phyloP scores from a whole-genome alignment of 2,888 invertebrate genomes.

The Drosophila mercatorum region DNA sequence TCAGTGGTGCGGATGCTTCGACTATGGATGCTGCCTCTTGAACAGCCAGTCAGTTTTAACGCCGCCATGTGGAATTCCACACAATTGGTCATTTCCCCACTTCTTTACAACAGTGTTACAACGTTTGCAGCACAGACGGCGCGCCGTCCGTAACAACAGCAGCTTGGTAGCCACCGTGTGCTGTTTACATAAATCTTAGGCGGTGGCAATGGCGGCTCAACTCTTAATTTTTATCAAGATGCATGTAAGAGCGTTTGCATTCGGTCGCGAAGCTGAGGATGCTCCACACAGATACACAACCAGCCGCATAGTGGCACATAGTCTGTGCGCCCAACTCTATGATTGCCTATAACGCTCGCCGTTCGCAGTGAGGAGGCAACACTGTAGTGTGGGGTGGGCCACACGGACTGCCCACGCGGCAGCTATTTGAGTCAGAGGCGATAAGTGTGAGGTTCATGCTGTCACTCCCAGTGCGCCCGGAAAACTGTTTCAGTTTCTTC shows the following conservation, averaged over 20 bases:
- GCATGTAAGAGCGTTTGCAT: constrained; percentile 43
- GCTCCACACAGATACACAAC: constrained; percentile 24
- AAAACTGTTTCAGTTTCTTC: constrained; percentile 39
- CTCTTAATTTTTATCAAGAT: constrained; percentile 59
- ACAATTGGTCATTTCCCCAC: constrained; percentile 59
- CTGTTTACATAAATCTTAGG: constrained; percentile 61
- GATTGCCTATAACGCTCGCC: constrained; percentile 28
- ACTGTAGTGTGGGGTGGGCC: constrained; percentile 32
- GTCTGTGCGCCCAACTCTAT: constrained; percentile 16
- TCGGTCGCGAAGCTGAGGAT: constrained; percentile 21
- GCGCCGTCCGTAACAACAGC: constrained; percentile 25
- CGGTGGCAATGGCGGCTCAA: constrained; percentile 25
- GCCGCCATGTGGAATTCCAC: constrained; percentile 63
- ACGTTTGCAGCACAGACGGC: constrained; percentile 36
- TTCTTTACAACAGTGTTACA: constrained; percentile 36
- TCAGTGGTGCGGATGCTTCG: constrained; percentile 34
- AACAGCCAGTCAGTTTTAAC: constrained; percentile 49
- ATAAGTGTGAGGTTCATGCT: constrained; percentile 32
- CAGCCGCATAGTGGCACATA: neutral
- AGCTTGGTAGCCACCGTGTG: constrained; percentile 25
- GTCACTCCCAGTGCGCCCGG: constrained; percentile 32
- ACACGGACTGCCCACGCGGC: constrained; percentile 55
- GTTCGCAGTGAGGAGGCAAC: constrained; percentile 23
- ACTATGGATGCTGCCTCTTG: constrained; percentile 23
- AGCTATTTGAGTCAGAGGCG: constrained; percentile 14